These are phyloP conservation scores for Muntiacus reevesi DNA, from an alignment of 2,113 vertebrate species.

Conservation along the genomic window DNA sequence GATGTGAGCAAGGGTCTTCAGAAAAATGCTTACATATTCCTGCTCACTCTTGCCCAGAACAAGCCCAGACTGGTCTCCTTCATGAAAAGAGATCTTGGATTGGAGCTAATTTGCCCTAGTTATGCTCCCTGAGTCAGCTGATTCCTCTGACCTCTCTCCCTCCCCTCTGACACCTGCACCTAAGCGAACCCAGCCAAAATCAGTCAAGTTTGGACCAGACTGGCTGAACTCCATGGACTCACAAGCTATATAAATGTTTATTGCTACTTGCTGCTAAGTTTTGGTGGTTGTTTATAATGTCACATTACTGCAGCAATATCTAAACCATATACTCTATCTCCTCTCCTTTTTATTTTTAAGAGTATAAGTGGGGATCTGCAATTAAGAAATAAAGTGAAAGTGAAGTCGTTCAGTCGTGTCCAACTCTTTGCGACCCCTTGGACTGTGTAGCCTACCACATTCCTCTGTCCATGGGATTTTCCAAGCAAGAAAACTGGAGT, in stretches of 20 bases:
- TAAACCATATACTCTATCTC: background rate
- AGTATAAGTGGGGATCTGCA: background rate
- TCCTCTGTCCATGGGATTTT: background rate
- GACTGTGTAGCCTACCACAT: background rate
- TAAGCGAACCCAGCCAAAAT: background rate
- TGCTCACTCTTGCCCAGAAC: background rate
- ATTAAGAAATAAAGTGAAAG: background rate
- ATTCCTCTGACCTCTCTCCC: background rate
- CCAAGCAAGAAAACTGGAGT: background rate
- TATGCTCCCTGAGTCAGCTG: background rate
- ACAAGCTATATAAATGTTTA: background rate
- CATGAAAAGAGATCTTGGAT: background rate
- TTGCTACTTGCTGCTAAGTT: background rate
- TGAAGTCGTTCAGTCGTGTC: accelerated
- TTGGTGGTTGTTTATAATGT: background rate
- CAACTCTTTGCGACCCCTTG: background rate
- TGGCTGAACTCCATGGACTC: background rate
- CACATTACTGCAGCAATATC: background rate
- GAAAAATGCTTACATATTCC: background rate
- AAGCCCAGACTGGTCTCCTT: background rate
- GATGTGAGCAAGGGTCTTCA: background rate
- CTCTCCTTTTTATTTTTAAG: background rate
- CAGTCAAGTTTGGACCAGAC: background rate
- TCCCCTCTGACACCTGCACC: background rate
- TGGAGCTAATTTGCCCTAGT: background rate